Base-by-base conservation (phyloP, 2,888 invertebrate species). In the Meiosimyza platycephala region DNA sequence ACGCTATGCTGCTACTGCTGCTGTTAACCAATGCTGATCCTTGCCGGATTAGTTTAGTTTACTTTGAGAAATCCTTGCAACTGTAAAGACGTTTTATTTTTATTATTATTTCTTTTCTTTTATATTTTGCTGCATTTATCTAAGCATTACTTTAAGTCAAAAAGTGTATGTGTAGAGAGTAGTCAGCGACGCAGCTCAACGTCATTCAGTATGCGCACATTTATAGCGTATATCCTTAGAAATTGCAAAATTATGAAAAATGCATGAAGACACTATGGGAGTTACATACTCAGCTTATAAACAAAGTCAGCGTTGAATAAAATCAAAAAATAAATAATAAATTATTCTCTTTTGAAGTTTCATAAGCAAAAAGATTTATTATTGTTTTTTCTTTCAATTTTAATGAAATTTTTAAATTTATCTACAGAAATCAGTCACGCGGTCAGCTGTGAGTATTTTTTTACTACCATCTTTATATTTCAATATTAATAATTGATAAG, bases 201-300 rank as follows among this genome's bases (percentile, higher is more conserved):
- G 28, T 28, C 28, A 28, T 28, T 28, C 28, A 28, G 28, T 4
- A 28, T 28, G 28, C 28, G 28, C 57, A 57, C 12, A 57, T 7
- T 28, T 57, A 22, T 18, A 57, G 22, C 28, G 57, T 3, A 47
- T 72, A 69, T 78, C 71, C 78, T 69, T 76, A 75, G 74, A 76
- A 78, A 77, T 80, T 79, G 77, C 78, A 77, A 77, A 76, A 79
- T 79, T 79, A 82, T 82, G 79, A 81, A 81, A 83, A 80, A 81
- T 82, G 80, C 78, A 80, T 77, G 79, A 76, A 78, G 81, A 78
- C 74, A 77, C 78, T 40, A 3, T 40, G 40, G 9, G 40, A 5
- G 9, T 9, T 40, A 9, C 4, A 40, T 40, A 40, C 40, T 40
- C 40, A 6, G 9, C 4, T 40, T 40, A 40, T 40, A 5, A 40